phyloP scores from a whole-genome alignment of 2,888 invertebrate genomes.

The Sphinx pinastri region DNA sequence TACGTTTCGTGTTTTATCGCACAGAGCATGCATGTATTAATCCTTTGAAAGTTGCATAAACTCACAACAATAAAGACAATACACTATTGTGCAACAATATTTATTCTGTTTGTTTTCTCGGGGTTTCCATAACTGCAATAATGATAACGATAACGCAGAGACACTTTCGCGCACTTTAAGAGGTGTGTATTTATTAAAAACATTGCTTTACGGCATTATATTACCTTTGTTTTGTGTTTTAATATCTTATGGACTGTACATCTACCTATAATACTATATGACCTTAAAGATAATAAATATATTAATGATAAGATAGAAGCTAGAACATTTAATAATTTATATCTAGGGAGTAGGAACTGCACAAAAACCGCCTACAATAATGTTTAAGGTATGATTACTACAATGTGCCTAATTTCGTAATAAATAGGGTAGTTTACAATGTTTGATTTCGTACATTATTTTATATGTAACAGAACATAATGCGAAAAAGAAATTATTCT shows the following conservation, averaged over 20 bases:
- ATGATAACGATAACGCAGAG: slow-evolving; percentile 9
- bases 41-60: slow-evolving; percentile 38
- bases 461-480: no score
- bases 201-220: neutral
- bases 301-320: neutral
- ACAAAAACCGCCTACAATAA: neutral
- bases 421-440: no score
- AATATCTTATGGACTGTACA: neutral
- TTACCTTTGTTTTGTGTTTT: neutral
- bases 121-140: neutral
- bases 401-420: no score
- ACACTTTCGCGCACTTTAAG: neutral
- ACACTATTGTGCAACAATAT: slow-evolving; percentile 26
- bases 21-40: slow-evolving; percentile 33
- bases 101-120: slow-evolving; percentile 25
- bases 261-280: neutral
- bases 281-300: neutral
- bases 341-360: neutral
- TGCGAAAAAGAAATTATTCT: no score
- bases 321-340: neutral
- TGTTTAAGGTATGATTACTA: no score
- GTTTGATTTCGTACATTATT: no score
- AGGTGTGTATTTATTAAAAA: neutral
- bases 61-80: slow-evolving; percentile 39
- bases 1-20: slow-evolving; percentile 44